Evolutionary conservation across 2,797 vertebrate species (phyloP), one percentile per base, ranked within the genome.

Genomic region (Sitta carolinensis): DNA sequence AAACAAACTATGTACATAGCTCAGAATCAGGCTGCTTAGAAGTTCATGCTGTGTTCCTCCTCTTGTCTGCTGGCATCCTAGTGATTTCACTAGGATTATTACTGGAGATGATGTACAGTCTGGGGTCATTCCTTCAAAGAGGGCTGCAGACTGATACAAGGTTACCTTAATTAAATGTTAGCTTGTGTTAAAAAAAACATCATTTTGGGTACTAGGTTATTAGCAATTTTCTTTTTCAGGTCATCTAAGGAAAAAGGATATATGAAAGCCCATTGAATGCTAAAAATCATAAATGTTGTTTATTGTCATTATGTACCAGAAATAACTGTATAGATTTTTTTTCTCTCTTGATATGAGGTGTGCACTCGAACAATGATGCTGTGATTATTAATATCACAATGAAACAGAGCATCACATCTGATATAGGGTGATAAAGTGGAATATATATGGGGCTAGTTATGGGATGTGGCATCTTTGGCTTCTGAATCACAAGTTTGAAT

Each of bases 1-100:
- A 95, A 96, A 86, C 69, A 96, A 96, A 88, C 85, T 95, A 78
- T 54, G 54, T 88, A 94, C 68, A 62, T 87, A 70, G 58, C 82
- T 95, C 16, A 4, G 64, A 92, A 87, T 80, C 57, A 82, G 63
- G 11, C 92, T 91, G 67, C 78, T 91, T 94, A 87, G 74, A 96
- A 85, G 86, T 87, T 96, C 90, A 86, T 50, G 78, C 90, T 92
- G 92, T 86, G 92, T 84, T 86, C 50, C 57, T 85, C 40, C 14
- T 82, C 87, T 84, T 70, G 51, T 90, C 76, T 93, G 52, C 79
- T 95, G 92, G 81, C 63, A 93, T 96, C 81, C 84, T 82, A 89
- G 83, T 89, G 83, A 89, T 93, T 95, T 84, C 70, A 43, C 36
- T 48, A 61, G 55, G 70, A 58, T 95, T 94, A 89, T 94, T 94